A percentile compares a stretch with the other conserved stretches of the same genome.
Evolutionary conservation across 2,113 vertebrate species (phyloP).

Genomic region (Mobula birostris): DNA sequence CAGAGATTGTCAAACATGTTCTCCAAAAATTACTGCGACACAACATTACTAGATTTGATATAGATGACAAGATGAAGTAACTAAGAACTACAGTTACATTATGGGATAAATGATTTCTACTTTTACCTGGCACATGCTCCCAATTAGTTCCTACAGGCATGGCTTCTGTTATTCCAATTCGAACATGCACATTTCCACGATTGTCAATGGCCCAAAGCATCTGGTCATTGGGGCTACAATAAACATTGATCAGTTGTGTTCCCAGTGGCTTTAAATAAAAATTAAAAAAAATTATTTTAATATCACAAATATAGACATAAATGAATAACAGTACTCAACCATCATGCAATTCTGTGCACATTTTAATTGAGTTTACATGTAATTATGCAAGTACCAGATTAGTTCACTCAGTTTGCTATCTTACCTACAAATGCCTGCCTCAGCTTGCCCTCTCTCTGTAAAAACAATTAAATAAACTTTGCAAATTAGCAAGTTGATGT

Average conservation of each 20-base stretch:
- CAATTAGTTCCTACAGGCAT: slow-evolving; percentile 93
- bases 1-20: neutral
- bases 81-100: neutral
- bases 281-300: neutral
- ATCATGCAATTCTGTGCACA: neutral
- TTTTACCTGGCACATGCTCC: slow-evolving; percentile 87
- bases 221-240: slow-evolving; percentile 81
- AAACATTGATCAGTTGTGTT: slow-evolving; percentile 71
- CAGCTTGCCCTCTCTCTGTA: neutral
- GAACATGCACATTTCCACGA: slow-evolving; percentile 76
- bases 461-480: neutral
- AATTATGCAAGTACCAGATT: neutral
- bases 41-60: neutral
- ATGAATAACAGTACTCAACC: neutral
- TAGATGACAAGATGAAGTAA: neutral
- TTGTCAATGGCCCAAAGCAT: slow-evolving; percentile 88
- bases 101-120: neutral
- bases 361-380: neutral
- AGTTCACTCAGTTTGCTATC: neutral
- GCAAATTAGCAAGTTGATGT: neutral
- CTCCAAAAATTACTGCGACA: neutral
- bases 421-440: neutral
- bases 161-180: slow-evolving; percentile 80
- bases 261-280: slow-evolving; percentile 70
- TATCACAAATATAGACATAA: neutral